Base-by-base conservation (phyloP, 2,113 vertebrate species). In the Sphaerodactylus townsendi region DNA sequence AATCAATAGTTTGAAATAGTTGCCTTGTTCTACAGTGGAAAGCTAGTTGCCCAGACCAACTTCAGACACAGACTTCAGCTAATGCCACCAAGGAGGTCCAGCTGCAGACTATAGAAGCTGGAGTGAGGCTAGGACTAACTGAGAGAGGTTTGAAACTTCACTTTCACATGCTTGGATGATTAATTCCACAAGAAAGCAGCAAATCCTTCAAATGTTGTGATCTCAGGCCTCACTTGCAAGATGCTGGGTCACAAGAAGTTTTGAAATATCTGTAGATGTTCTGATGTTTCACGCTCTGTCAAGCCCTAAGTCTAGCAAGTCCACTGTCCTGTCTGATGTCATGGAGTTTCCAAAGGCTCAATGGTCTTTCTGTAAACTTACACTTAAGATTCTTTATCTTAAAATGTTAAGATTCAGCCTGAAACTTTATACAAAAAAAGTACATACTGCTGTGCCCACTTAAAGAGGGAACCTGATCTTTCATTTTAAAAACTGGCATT, bases 1-100 rank as follows among this genome's bases (percentile, higher is more conserved):
- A 59, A 71, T 70, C 19, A 68, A 39, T 72, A 21, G 6, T 39
- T 0, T 0, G 39, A 37, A 80, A 37, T 8, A 59, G 66, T 37
- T 71, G n/a, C 62, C 53, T 41, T 62, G 21, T 78, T 71, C 39
- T 70, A 44, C n/a, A 84, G n/a, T 78, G 39, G 50, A 70, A 50
- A 83, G 33, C 15, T 77, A 33, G 56, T 28, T 17, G 28, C 59
- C 10, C 25, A 23, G 69, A 77, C 44, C 65, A 44, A 59, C 23
- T 17, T 37, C 69, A 70, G 30, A 21, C 30, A 59, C 48, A 21
- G 7, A 76, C 10, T 65, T 74, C 46, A 48, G 64, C 25, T 75
- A 46, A 74, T 82, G 14, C 62, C 33, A 48, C 44, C 33, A 76
- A 15, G 17, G 41, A 3, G 37, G 59, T 41, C 35, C 62, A 76